Evolutionary conservation across 1,140 invertebrate species (phyloP).

Genomic region (Pseudomyrmex cubaensis): DNA sequence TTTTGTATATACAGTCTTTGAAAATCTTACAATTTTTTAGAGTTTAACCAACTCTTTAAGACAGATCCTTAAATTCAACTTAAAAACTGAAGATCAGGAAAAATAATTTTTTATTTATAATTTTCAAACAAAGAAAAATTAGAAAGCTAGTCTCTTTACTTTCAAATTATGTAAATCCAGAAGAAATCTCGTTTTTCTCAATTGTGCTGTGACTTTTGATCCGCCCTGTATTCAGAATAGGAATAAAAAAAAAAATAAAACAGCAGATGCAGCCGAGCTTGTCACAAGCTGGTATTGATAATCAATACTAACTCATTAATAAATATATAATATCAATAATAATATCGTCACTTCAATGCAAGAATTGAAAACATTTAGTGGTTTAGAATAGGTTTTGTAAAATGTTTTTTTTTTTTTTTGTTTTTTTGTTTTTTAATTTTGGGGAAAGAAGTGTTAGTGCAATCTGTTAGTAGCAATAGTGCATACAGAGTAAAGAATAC

Average conservation of each 20-base stretch:
- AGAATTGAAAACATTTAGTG: neutral
- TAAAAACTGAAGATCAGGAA: neutral
- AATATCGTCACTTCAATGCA: conserved; percentile 32
- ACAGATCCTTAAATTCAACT: neutral
- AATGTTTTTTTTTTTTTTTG: neutral
- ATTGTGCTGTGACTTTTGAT: conserved; percentile 17
- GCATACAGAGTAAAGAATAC: neutral
- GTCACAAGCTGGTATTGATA: conserved; percentile 37
- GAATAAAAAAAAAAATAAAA: conserved; percentile 40
- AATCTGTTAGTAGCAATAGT: neutral
- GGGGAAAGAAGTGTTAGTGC: neutral
- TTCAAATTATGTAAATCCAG: neutral
- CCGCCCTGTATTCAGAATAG: conserved; percentile 16
- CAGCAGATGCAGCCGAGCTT: conserved; percentile 27
- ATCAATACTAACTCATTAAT: conserved; percentile 29
- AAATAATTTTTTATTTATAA: neutral
- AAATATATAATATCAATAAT: conserved; percentile 52
- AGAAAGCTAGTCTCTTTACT: neutral
- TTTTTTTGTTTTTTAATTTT: no score
- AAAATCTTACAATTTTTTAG: no score
- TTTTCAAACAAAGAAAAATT: neutral
- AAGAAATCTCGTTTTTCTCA: neutral
- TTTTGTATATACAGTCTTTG: no score
- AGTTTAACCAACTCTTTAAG: neutral
- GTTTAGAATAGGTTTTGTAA: neutral